Conservation (phyloP, 2,113 vertebrate genomes). For the Phoenicopterus ruber region DNA sequence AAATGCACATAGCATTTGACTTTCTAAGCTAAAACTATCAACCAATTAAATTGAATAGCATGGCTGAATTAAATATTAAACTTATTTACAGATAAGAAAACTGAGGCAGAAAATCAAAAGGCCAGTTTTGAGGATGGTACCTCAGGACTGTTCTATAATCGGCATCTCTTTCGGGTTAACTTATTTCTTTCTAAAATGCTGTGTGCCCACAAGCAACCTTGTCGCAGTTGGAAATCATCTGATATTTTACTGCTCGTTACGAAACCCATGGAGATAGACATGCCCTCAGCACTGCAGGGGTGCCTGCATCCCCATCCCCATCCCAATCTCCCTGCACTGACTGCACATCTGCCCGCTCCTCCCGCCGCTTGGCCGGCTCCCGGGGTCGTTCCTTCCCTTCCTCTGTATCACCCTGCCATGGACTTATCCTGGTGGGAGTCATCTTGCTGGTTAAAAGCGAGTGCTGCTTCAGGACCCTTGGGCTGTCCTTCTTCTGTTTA, state of each 20-base stretch:
- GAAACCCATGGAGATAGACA: background rate
- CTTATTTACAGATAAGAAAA: conserved; percentile 26
- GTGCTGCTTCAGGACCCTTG: background rate
- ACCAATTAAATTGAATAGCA: conserved; percentile 11
- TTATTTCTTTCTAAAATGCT: background rate
- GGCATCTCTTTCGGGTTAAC: background rate
- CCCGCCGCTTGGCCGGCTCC: rapidly evolving
- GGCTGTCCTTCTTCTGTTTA: background rate
- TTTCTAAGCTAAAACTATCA: conserved; percentile 29
- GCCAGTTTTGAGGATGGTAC: background rate
- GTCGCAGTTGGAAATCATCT: background rate
- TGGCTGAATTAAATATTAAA: conserved; percentile 31
- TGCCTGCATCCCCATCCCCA: background rate
- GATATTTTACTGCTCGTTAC: background rate
- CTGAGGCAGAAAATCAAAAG: background rate
- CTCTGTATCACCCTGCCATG: background rate
- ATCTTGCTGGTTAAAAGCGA: background rate
- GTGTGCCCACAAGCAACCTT: background rate
- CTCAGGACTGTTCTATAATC: background rate
- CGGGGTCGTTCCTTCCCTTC: background rate
- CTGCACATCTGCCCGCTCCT: background rate
- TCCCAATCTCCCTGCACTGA: background rate
- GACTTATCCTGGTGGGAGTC: background rate
- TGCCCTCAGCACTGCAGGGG: rapidly evolving
- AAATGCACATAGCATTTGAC: conserved; percentile 20